These are phyloP conservation scores for Chlorodrepanis virens DNA, from an alignment of 2,113 vertebrate genomes.

Conservation along the genomic window DNA sequence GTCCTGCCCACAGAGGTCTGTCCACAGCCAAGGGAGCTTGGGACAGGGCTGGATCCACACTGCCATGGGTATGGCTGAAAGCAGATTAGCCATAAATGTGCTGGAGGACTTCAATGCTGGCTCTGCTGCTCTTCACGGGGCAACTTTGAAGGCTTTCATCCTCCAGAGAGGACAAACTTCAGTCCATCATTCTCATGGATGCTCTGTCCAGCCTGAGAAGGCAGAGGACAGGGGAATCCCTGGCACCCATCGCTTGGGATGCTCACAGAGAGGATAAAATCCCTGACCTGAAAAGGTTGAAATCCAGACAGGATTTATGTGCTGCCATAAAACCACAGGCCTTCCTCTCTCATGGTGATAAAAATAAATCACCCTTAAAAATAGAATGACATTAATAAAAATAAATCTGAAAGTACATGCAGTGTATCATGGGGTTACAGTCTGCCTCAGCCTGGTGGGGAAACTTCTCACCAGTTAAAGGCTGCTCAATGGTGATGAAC, in stretches of 20 bases:
- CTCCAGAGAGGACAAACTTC: not conserved
- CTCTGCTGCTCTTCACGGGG: not conserved
- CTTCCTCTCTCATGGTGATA: conserved; percentile 11
- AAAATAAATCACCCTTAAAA: conserved; percentile 68
- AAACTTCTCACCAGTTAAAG: not conserved
- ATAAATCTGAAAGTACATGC: conserved; percentile 35
- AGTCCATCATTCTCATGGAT: not conserved
- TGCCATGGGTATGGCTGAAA: not conserved
- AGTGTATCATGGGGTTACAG: not conserved
- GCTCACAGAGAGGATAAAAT: conserved; percentile 25
- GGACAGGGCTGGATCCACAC: not conserved
- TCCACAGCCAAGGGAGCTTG: not conserved
- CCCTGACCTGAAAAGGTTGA: conserved; percentile 49
- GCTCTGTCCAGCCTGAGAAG: accelerated
- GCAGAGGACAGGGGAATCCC: not conserved
- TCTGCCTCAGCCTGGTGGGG: not conserved
- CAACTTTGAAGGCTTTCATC: not conserved
- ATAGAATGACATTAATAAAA: conserved; percentile 57
- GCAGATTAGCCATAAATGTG: not conserved
- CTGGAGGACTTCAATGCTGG: not conserved
- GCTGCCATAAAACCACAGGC: conserved; percentile 1
- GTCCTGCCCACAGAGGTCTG: not conserved
- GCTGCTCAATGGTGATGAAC: not conserved
- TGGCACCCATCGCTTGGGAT: not conserved
- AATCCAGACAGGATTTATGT: conserved; percentile 35